Base-by-base conservation (phyloP, 2,888 invertebrate genomes). In the Cheilosia urbana region DNA sequence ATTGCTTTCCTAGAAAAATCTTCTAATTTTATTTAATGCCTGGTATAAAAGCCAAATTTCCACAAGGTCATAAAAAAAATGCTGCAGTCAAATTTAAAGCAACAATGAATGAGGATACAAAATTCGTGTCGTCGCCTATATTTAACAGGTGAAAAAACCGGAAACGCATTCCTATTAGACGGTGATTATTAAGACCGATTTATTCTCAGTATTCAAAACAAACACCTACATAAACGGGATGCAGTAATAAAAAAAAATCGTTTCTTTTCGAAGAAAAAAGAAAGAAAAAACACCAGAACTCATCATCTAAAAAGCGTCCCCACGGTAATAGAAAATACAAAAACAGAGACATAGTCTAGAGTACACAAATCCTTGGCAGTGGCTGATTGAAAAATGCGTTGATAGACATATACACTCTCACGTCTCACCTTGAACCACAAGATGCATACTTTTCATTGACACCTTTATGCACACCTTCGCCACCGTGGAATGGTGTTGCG, bases 401-500 rank as follows among this genome's bases (percentile, higher is more conserved):
- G 87, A 88, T 40, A 75, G 87, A 87, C 51, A 21, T 49, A 3
- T 49, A n/a, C 73, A 87, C 78, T 82, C 88, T 91, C 88, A 90
- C 90, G 77, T 82, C 88, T 91, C 88, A 90, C 90, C 90, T 91
- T 90, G 90, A 90, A 91, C 90, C 89, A 89, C 88, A 89, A 87
- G 34, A 68, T 13, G 15, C 21, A 49, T 62, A 45, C 76, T 72
- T 71, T 80, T 72, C 81, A 85, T 81, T 81, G 81, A 85, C 81
- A 85, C 80, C 76, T 80, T 85, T 53, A 66, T 72, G 80, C 76
- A 68, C 80, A 85, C 85, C 76, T 81, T 63, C n/a, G 37, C 42
- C 53, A 4, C 3, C 1, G 7, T 11, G n/a, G 9, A n/a, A 45
- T 30, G 51, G 13, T 72, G 65, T 53, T 78, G 63, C 17, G 42